Base-by-base conservation (phyloP, 2,888 invertebrate genomes). In the Brenthis ino region DNA sequence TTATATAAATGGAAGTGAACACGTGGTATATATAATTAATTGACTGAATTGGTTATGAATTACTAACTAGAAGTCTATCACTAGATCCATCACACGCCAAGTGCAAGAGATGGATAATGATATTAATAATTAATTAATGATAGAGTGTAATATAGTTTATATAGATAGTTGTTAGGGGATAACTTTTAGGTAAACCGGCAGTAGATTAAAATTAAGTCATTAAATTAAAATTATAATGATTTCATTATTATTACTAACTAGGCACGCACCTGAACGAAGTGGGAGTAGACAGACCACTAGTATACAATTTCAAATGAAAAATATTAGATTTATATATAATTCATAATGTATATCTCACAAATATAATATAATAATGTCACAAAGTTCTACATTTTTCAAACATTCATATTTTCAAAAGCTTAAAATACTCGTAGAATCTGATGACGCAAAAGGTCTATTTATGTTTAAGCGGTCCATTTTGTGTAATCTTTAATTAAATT, bases 401-500 rank as follows among this genome's bases (percentile, higher is more conserved):
- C 2, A 6, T 56, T 2, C 14, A 14, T 14, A 4, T 37, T 20
- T 16, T 37, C 1, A 53, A 63, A 13, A n/a, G 13, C 13, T 63
- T 63, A 6, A 37, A 13, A 8, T 20, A n/a, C 51, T 16, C n/a
- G 51, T 16, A 53, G n/a, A 4, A 28, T 20, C 20, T 37, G 16
- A 51, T 33, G 12, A 37, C 8, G 33, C 37, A 4, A 37, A 50
- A 53, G 16, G 20, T 63, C 13, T 63, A 53, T 53, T 54, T 37
- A 53, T 24, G 20, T 14, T 63, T 33, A 53, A 53, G 53, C 43
- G 37, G 2, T 8, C n/a, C 13, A 53, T 43, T 63, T 54, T 54
- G 11, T 70, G 28, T 67, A 69, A 71, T 72, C 71, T 70, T 70
- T 56, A 70, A 70, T 74, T 68, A 71, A 60, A 75, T 65, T 57